A percentile compares a stretch with the other conserved stretches of the same genome.
phyloP scores from a whole-genome alignment of 2,888 invertebrate genomes.

The Pemphredon lugubris region DNA sequence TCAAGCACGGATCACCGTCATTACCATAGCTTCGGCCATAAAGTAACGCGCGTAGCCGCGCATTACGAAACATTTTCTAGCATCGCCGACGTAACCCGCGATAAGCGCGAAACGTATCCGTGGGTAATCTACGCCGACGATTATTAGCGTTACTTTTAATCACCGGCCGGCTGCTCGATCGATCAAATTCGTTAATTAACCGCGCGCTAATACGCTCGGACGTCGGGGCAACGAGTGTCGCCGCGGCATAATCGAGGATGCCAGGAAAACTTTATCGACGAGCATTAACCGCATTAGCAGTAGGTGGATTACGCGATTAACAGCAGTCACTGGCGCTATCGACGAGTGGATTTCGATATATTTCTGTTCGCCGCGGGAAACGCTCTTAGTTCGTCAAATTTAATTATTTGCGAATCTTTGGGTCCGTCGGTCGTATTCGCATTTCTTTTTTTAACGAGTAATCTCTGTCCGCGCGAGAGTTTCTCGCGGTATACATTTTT shows the following conservation, averaged over 20 bases:
- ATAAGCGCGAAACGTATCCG: constrained; percentile 9
- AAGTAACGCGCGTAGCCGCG: constrained; percentile 16
- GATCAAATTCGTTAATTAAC: constrained; percentile 1
- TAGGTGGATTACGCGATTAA: neutral
- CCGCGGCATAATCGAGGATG: neutral
- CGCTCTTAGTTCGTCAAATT: too few relatives aligned
- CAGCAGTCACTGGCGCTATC: neutral
- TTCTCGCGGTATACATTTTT: too few relatives aligned
- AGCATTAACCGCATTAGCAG: neutral
- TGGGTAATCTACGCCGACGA: neutral
- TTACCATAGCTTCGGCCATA: constrained; percentile 44
- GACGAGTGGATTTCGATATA: neutral
- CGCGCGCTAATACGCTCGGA: too few relatives aligned
- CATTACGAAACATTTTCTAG: constrained; percentile 45
- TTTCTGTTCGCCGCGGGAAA: too few relatives aligned
- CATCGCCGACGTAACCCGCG: constrained; percentile 5
- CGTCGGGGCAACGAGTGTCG: neutral
- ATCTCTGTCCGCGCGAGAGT: too few relatives aligned
- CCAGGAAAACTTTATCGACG: neutral
- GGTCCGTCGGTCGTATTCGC: too few relatives aligned
- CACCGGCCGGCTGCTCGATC: neutral
- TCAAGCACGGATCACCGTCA: constrained; percentile 32
- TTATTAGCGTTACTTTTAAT: constrained; percentile 19
- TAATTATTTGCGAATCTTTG: too few relatives aligned
- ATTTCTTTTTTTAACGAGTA: too few relatives aligned